Base-by-base conservation (phyloP, 2,888 invertebrate genomes). In the Volucella inflata region DNA sequence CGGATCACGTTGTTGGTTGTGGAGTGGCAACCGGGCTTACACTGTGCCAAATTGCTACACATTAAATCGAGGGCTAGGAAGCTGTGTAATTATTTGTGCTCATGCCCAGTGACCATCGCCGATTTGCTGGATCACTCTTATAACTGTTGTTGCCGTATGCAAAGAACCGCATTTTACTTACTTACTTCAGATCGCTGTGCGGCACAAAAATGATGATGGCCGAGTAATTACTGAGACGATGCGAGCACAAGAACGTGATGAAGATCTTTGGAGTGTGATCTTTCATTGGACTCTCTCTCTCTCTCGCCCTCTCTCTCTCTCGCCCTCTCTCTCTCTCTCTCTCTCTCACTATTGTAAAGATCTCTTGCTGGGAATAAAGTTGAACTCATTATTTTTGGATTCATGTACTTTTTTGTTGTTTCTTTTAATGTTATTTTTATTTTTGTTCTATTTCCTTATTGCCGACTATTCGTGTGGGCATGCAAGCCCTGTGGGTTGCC, bases 11-110 rank as follows among this genome's bases (percentile, higher is more conserved):
- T 64, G 53, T 9, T 12, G 64, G 67, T 42, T 59, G 59, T 51
- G 46, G 30, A 48, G 21, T 53, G 46, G 84, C 80, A 80, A 70
- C 84, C 40, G 75, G 70, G 80, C 53, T 84, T 84, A 79, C 84
- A 70, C 70, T 65, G 53, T 65, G 57, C 75, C 84, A 65, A 84
- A 84, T 75, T 80, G 80, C 75, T 80, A 71, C 59, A 84, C 80
- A 84, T 84, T 80, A 71, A 46, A 80, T 74, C n/a, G 57, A 84
- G 84, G 80, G 75, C 75, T 60, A 75, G 75, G 70, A 70, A 71
- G 36, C 72, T 72, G 67, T 62, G 79, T 79, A 78, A 71, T 67
- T 77, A 79, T 72, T 59, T 65, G 82, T 57, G 55, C 21, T 79
- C 74, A 53, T 74, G 65, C 67, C 55, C 71, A 55, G 65, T 78